Conservation (phyloP, 2,113 vertebrate genomes). For the Heterotilapia buettikoferi region DNA sequence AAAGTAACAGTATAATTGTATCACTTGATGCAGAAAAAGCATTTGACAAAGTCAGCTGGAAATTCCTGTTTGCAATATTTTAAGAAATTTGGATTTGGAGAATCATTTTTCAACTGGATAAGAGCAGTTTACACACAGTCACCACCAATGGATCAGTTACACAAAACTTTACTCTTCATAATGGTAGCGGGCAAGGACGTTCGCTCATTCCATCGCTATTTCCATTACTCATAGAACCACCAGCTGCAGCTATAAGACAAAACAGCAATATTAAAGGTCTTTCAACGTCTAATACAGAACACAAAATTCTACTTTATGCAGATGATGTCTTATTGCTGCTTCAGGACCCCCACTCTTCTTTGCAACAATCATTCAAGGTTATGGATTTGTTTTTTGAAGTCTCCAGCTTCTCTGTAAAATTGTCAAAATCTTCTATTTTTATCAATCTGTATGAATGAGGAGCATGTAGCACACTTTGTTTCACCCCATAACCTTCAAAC, state of each 20-base stretch:
- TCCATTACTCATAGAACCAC: not conserved
- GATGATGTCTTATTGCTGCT: not conserved
- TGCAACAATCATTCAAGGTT: not conserved
- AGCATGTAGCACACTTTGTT: not conserved
- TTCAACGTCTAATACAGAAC: not conserved
- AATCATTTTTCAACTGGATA: rapidly evolving
- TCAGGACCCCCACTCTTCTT: not conserved
- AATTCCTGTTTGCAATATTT: not conserved
- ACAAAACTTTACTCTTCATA: not conserved
- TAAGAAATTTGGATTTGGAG: not conserved
- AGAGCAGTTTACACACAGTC: not conserved
- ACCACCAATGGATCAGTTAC: not conserved
- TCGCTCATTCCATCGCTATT: not conserved
- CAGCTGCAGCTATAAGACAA: not conserved
- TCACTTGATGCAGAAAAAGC: not conserved
- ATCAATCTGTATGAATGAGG: not conserved
- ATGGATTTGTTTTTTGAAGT: not conserved
- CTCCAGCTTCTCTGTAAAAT: not conserved
- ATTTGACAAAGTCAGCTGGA: not conserved
- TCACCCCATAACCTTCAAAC: not conserved
- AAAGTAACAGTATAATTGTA: not conserved
- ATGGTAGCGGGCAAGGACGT: not conserved
- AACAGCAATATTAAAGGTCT: not conserved
- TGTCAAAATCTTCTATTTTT: not conserved
- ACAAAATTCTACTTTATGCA: not conserved